Conservation (phyloP, 2,797 vertebrate genomes). For the Pyrocephalus nanus region DNA sequence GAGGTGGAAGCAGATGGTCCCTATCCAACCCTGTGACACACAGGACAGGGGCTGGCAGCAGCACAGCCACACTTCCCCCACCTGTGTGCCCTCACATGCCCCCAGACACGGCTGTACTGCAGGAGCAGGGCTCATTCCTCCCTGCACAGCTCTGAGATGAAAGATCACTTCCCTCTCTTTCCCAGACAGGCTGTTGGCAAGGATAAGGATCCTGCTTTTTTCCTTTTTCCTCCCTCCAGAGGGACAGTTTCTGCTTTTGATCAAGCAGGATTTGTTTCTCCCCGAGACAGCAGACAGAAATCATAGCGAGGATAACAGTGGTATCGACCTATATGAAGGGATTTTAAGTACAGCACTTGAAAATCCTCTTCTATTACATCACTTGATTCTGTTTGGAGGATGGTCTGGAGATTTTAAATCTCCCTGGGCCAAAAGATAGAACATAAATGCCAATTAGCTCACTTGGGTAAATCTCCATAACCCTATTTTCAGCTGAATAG, state of each 20-base stretch:
- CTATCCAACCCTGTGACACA: fast-evolving
- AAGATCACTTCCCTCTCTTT: not conserved
- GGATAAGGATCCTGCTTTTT: not conserved
- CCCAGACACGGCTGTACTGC: fast-evolving
- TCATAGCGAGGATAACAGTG: not conserved
- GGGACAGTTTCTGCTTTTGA: not conserved
- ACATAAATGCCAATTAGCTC: not conserved
- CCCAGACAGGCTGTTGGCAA: not conserved
- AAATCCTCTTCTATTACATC: conserved; percentile 21
- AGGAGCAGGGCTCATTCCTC: not conserved
- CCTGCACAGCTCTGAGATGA: not conserved
- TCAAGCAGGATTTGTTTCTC: not conserved
- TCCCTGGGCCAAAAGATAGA: not conserved
- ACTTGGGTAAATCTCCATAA: not conserved
- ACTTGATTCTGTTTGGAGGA: not conserved
- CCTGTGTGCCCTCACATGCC: not conserved
- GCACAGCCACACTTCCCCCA: not conserved
- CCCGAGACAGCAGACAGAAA: not conserved
- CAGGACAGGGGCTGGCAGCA: not conserved
- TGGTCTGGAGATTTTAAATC: not conserved
- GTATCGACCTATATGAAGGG: not conserved
- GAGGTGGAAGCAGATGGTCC: not conserved
- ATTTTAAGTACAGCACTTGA: conserved; percentile 5
- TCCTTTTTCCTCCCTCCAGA: not conserved
- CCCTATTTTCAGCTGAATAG: not conserved